These are phyloP conservation scores for Trissolcus basalis DNA, from an alignment of 1,140 invertebrate genomes.

Conservation along the genomic window DNA sequence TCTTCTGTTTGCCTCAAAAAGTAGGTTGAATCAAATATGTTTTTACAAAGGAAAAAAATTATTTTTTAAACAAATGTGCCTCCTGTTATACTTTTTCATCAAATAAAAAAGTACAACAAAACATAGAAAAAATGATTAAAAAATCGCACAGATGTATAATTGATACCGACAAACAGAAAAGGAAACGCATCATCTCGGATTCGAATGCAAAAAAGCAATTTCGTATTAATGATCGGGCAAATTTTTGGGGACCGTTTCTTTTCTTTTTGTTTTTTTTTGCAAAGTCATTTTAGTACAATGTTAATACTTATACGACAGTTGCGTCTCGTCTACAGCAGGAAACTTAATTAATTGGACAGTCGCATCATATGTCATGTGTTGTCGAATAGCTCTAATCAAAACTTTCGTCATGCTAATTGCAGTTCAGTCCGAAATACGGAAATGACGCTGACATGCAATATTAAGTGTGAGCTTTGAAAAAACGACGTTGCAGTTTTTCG, in stretches of 20 bases:
- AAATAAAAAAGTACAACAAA: conserved; percentile 9
- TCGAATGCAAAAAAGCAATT: conserved; percentile 43
- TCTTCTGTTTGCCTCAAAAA: neutral
- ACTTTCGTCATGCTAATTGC: conserved; percentile 36
- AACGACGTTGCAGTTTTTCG: too few relatives aligned
- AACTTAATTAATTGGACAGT: conserved; percentile 48
- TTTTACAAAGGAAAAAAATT: too few relatives aligned
- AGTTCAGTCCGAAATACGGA: neutral
- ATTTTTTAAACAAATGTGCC: conserved; percentile 5
- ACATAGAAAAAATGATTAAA: conserved; percentile 18
- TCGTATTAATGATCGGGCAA: conserved; percentile 59
- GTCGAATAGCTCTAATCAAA: conserved; percentile 7
- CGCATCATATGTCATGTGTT: conserved; percentile 37
- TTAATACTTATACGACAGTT: conserved; percentile 41
- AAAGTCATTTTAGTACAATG: conserved; percentile 45
- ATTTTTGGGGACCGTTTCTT: conserved; percentile 5
- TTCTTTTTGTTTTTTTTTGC: conserved; percentile 35
- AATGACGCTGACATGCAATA: neutral
- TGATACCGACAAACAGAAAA: conserved; percentile 10
- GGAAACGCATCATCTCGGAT: conserved; percentile 21
- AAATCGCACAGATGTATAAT: conserved; percentile 33
- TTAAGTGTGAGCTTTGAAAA: too few relatives aligned
- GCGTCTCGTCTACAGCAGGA: conserved; percentile 46
- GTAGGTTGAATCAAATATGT: neutral
- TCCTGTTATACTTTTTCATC: conserved; percentile 10